A percentile compares a stretch with the other conserved stretches of the same genome.
Evolutionary conservation across 2,113 vertebrate genomes (phyloP).

Genomic region (Coryphaenoides rupestris): DNA sequence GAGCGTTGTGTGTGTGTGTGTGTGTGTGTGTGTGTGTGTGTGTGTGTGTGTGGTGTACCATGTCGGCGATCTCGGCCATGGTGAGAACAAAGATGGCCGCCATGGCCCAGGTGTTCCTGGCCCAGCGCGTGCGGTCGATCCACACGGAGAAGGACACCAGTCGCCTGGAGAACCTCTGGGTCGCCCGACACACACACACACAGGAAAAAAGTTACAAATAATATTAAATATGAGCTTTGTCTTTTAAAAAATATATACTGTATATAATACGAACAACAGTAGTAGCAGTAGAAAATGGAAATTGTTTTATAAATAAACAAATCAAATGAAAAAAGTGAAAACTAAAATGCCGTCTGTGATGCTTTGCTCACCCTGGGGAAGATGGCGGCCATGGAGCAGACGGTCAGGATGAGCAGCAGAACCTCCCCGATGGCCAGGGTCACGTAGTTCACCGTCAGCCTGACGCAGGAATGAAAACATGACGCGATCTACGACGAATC

Average conservation of each 20-base stretch:
- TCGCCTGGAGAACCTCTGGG: conserved; percentile 82
- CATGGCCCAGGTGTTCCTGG: conserved; percentile 94
- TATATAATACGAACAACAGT: too few relatives aligned
- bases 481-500: too few relatives aligned
- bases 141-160: conserved; percentile 90
- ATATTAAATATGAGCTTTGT: too few relatives aligned
- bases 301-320: background rate
- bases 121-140: conserved; percentile 94
- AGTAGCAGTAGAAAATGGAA: too few relatives aligned
- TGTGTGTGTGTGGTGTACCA: conserved; percentile 73
- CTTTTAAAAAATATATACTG: too few relatives aligned
- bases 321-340: background rate
- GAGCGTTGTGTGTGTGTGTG: too few relatives aligned
- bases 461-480: conserved; percentile 47
- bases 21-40: too few relatives aligned
- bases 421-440: conserved; percentile 84
- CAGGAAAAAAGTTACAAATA: background rate
- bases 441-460: conserved; percentile 87
- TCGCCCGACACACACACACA: conserved; percentile 7
- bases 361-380: conserved; percentile 81
- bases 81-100: conserved; percentile 89
- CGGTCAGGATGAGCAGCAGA: conserved; percentile 82
- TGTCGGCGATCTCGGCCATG: conserved; percentile 87
- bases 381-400: conserved; percentile 88
- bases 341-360: too few relatives aligned